Evolutionary conservation across 53 echinoderm and acorn worm species (phyloP).

Genomic region (Paracentrotus lividus): DNA sequence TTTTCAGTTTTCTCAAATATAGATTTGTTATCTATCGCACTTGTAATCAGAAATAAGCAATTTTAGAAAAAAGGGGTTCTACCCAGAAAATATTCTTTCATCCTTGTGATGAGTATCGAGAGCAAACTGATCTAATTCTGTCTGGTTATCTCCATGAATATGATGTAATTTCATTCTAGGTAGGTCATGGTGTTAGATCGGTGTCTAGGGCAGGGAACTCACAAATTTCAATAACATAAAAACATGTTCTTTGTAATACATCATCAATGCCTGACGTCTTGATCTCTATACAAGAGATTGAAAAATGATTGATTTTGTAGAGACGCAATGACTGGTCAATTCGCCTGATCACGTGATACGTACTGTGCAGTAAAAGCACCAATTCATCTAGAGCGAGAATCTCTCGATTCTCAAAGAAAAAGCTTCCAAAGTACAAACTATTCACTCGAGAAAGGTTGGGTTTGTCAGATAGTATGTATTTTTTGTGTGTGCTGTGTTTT

Average conservation of each 20-base stretch:
- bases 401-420: too few species aligned
- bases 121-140: neutral
- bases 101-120: too few species aligned
- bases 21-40: neutral
- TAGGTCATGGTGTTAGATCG: too few species aligned
- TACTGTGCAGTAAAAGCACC: too few species aligned
- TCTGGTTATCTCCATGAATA: neutral
- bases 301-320: neutral
- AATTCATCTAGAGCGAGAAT: too few species aligned
- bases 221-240: neutral
- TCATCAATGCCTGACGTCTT: constrained; percentile 1
- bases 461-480: too few species aligned
- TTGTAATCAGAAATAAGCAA: neutral
- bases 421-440: too few species aligned
- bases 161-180: neutral
- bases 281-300: neutral
- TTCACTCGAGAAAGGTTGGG: too few species aligned
- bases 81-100: too few species aligned
- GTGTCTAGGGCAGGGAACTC: neutral
- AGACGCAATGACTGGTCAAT: neutral
- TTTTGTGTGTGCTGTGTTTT: too few species aligned
- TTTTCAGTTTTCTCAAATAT: neutral
- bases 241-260: constrained; percentile 2
- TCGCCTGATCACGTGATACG: too few species aligned
- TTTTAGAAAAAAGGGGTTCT: too few species aligned